Evolutionary conservation across 2,113 vertebrate species (phyloP), one percentile per base, ranked within the genome.

Genomic region (Porphyrio hochstetteri): DNA sequence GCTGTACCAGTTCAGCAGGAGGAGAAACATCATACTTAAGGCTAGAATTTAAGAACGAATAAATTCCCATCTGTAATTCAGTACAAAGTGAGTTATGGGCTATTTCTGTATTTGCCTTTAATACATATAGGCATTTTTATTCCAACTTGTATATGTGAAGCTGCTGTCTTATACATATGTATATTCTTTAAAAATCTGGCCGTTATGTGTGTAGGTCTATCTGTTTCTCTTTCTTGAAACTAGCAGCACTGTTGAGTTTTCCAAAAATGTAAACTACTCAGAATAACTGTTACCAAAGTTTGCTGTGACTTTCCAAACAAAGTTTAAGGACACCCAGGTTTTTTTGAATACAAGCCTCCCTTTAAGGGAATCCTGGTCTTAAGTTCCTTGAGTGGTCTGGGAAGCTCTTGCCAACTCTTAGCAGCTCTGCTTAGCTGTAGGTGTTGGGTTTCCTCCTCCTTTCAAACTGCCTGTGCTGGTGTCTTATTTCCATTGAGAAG

Each of bases 31-130:
- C 10, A 7, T 35, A 71, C 24, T 83, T 94, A 42, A 82, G 50
- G 42, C 19, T 71, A 56, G 46, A 83, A 52, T 92, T 77, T 70
- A 88, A 83, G 89, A 92, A 74, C 2, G 9, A 83, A 59, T 72
- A 84, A 61, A n/a, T 77, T 88, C 46, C 60, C 36, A 75, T 74
- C 64, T 91, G 44, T 35, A 89, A 67, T 82, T 93, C 61, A 78
- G 63, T 89, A 82, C 53, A 82, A 56, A 93, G 59, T 46, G 83
- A 38, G 16, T 77, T 88, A 44, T 31, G 50, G 46, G 67, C 35
- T 93, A 29, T 81, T 94, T 93, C 64, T 88, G 67, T 74, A 61
- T 90, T 93, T 94, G 76, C 79, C 67, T 79, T 93, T 80, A 68
- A 55, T 95, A 65, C 10, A 5, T 64, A 61, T 63, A 77, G 48